A percentile compares a stretch with the other conserved stretches of the same genome.
Conservation (phyloP, 2,797 vertebrate species). For the Acanthornis magna region DNA sequence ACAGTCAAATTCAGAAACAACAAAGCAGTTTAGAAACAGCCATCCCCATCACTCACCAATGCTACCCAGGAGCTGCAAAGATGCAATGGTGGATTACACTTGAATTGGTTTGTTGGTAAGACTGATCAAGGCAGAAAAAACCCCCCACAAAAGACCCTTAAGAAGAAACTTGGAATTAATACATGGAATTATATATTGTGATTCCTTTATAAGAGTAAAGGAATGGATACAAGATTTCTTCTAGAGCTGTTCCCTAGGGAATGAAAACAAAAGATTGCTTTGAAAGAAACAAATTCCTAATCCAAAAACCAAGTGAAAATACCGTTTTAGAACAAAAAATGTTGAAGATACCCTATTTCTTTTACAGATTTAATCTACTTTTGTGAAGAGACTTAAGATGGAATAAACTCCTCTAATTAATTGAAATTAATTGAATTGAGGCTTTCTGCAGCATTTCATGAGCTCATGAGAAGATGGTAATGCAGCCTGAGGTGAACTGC, state of each 20-base stretch:
- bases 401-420: background rate
- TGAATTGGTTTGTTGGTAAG: background rate
- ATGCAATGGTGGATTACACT: background rate
- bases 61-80: background rate
- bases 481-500: background rate
- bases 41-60: background rate
- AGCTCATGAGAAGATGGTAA: background rate
- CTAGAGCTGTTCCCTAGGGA: background rate
- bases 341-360: background rate
- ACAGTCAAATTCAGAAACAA: background rate
- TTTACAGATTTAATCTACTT: background rate
- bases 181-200: background rate
- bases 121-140: fast-evolving
- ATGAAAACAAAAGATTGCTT: background rate
- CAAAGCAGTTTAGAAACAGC: background rate
- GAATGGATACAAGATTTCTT: background rate
- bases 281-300: background rate
- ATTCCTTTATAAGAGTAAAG: background rate
- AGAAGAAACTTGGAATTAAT: background rate
- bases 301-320: background rate
- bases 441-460: background rate
- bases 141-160: fast-evolving
- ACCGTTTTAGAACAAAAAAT: background rate
- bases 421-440: background rate
- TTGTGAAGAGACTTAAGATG: background rate